phyloP scores from a whole-genome alignment of 2,113 vertebrate genomes.

The Phyllostomus discolor region DNA sequence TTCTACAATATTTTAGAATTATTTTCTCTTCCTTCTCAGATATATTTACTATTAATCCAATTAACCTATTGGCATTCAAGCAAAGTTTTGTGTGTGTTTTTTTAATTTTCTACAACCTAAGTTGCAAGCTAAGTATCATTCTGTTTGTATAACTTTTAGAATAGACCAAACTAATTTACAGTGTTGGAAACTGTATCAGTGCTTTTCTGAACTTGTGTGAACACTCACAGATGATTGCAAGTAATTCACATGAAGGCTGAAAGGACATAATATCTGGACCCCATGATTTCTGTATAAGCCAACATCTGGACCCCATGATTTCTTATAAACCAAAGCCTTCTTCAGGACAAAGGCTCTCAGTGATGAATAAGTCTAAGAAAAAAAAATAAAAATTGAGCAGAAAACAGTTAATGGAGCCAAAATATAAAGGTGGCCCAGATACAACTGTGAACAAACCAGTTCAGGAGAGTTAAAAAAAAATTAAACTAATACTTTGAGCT shows the following conservation, averaged over 20 bases:
- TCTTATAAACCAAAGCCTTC: not conserved
- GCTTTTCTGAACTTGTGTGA: not conserved
- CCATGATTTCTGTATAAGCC: not conserved
- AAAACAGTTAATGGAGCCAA: not conserved
- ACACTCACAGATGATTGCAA: not conserved
- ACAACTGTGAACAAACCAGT: not conserved
- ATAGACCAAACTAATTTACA: not conserved
- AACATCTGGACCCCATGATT: not conserved
- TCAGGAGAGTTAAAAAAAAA: not conserved
- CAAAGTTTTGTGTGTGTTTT: not conserved
- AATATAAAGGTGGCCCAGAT: not conserved
- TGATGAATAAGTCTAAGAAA: not conserved
- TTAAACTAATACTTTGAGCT: not conserved
- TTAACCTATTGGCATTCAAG: not conserved
- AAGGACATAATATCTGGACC: not conserved
- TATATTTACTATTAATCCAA: not conserved
- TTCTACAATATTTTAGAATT: not conserved
- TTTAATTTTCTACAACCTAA: not conserved
- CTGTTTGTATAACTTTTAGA: not conserved
- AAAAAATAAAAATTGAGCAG: not conserved
- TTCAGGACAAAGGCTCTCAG: not conserved
- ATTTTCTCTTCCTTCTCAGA: not conserved
- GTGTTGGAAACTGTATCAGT: not conserved
- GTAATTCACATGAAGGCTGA: not conserved
- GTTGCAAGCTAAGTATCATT: not conserved